Evolutionary conservation across 2,113 vertebrate species (phyloP).

Genomic region (Orcinus orca): DNA sequence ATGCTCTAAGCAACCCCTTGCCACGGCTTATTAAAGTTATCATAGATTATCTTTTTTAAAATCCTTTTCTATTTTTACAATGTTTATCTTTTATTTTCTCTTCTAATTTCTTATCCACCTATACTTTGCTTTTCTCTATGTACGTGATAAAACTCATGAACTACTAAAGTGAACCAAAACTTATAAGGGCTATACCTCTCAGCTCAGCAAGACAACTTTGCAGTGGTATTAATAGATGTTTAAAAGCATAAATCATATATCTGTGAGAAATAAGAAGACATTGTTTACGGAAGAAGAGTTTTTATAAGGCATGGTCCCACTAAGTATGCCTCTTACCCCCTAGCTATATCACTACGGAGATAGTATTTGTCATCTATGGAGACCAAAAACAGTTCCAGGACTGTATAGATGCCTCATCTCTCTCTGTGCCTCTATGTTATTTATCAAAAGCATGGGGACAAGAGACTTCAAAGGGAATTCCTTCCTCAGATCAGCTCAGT

Average conservation of each 20-base stretch:
- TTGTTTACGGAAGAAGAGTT: background rate
- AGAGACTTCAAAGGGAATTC: conserved; percentile 76
- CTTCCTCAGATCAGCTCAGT: conserved; percentile 70
- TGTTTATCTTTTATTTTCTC: background rate
- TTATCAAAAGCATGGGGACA: conserved; percentile 51
- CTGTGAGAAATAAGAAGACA: conserved; percentile 9
- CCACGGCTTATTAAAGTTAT: background rate
- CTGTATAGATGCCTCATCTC: background rate
- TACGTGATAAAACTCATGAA: background rate
- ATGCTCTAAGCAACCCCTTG: background rate
- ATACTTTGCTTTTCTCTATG: background rate
- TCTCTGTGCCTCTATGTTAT: background rate
- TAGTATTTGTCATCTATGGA: conserved; percentile 30
- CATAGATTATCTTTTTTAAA: background rate
- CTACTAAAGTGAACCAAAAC: background rate
- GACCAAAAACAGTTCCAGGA: background rate
- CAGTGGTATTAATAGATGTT: background rate
- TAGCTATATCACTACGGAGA: background rate
- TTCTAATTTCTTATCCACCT: background rate
- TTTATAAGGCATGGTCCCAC: background rate
- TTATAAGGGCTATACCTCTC: background rate
- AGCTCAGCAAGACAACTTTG: background rate
- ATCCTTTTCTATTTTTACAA: background rate
- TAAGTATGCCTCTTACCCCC: background rate
- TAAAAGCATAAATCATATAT: conserved; percentile 3